phyloP scores from a whole-genome alignment of 2,888 invertebrate genomes.

The Rhodophaea formosa region DNA sequence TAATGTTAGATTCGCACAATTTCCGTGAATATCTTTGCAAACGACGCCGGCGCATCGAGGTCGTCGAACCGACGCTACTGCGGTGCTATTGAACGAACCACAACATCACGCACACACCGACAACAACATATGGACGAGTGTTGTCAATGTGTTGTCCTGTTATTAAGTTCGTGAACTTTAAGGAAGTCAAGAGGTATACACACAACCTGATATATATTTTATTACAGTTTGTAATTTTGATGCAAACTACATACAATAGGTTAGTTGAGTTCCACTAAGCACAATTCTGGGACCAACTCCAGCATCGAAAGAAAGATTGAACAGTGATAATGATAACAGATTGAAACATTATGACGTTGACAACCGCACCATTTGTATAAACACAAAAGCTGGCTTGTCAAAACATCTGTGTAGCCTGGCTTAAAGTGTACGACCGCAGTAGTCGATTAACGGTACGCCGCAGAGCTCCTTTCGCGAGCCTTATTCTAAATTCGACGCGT shows the following conservation, averaged over 20 bases:
- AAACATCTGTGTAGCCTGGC: constrained; percentile 33
- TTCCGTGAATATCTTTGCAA: constrained; percentile 58
- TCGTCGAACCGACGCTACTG: constrained; percentile 66
- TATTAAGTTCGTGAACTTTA: constrained; percentile 33
- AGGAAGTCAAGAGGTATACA: constrained; percentile 26
- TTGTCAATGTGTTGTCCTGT: constrained; percentile 25
- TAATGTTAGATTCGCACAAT: constrained; percentile 38
- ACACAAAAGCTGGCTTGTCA: constrained; percentile 21
- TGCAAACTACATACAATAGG: neutral
- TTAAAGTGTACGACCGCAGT: constrained; percentile 53
- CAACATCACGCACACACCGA: constrained; percentile 55
- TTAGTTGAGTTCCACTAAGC: constrained; percentile 11
- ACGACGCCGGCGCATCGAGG: constrained; percentile 66
- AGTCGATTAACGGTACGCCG: constrained; percentile 67
- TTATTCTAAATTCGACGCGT: constrained; percentile 64
- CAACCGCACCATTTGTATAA: constrained; percentile 19
- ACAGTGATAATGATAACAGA: neutral
- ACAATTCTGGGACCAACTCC: neutral
- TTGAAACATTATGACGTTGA: constrained; percentile 12
- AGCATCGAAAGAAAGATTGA: neutral
- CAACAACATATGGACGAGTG: constrained; percentile 23
- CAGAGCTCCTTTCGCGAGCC: constrained; percentile 59
- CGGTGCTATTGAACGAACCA: constrained; percentile 72
- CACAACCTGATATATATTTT: constrained; percentile 17
- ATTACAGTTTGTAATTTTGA: neutral